phyloP scores from a whole-genome alignment of 1,140 invertebrate species.

The Drosophila hydei region DNA sequence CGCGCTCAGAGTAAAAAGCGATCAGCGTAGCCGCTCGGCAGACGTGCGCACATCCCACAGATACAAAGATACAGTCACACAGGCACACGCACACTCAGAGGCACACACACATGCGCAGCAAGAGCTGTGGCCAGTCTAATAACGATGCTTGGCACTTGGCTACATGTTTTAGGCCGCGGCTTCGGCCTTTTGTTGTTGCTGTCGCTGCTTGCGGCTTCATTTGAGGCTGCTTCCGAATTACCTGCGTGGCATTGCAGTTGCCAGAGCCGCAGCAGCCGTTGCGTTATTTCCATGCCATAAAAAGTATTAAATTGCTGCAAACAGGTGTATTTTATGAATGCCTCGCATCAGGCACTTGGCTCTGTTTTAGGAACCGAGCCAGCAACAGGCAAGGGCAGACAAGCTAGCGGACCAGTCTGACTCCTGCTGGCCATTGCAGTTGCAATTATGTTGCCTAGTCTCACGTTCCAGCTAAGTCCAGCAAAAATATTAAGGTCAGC shows the following conservation, averaged over 20 bases:
- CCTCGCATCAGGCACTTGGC: slow-evolving; percentile 43
- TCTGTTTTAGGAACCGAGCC: not conserved
- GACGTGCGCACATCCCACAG: slow-evolving; percentile 70
- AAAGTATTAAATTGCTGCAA: slow-evolving; percentile 81
- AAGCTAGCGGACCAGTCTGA: slow-evolving; percentile 22
- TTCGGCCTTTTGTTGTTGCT: slow-evolving; percentile 59
- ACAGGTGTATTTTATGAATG: slow-evolving; percentile 78
- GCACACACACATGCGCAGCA: slow-evolving; percentile 16
- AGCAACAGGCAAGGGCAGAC: not conserved
- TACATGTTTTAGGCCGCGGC: slow-evolving; percentile 71
- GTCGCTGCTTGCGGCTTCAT: slow-evolving; percentile 68
- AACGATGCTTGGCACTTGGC: slow-evolving; percentile 60
- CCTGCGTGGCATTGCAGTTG: slow-evolving; percentile 68
- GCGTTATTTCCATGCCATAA: slow-evolving; percentile 75
- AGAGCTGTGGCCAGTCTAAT: slow-evolving; percentile 63
- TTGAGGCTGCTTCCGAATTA: slow-evolving; percentile 82
- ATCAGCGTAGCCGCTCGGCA: slow-evolving; percentile 67
- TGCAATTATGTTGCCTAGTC: slow-evolving; percentile 58
- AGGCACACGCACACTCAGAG: slow-evolving; percentile 26
- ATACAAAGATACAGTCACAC: slow-evolving; percentile 45
- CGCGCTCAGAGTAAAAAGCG: slow-evolving; percentile 82
- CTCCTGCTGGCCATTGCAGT: slow-evolving; percentile 23
- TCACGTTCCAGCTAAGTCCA: not conserved
- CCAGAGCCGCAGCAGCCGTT: slow-evolving; percentile 24
- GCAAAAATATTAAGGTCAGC: slow-evolving; percentile 1